Conservation (phyloP, 2,113 vertebrate genomes). For the Zosterops hypoxanthus region DNA sequence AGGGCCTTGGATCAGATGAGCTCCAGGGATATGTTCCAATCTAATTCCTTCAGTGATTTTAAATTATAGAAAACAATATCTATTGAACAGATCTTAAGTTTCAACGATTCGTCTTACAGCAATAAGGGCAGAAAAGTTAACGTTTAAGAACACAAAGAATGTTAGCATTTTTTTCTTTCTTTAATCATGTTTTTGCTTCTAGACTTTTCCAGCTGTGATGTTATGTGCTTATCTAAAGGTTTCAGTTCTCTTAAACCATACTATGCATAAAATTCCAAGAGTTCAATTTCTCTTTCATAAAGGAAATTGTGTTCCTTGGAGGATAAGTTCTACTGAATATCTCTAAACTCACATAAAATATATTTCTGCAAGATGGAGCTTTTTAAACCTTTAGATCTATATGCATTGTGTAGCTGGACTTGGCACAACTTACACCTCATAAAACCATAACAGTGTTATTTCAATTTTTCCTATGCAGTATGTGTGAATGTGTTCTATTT, state of each 20-base stretch:
- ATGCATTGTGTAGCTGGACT: not conserved
- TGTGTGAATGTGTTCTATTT: not conserved
- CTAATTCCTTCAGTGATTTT: not conserved
- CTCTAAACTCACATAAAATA: not conserved
- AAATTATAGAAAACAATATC: not conserved
- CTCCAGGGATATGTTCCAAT: not conserved
- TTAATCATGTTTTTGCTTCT: not conserved
- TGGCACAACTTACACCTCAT: constrained; percentile 10
- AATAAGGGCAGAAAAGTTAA: not conserved
- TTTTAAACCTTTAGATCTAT: not conserved
- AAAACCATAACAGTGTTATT: constrained; percentile 4
- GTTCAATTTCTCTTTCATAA: not conserved
- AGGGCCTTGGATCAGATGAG: not conserved
- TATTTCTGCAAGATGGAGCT: not conserved
- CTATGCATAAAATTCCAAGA: not conserved
- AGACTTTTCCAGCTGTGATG: constrained; percentile 5
- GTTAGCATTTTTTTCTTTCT: not conserved
- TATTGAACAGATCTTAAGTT: not conserved
- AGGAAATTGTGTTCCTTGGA: constrained; percentile 17
- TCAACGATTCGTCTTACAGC: not conserved
- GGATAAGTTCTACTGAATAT: not conserved
- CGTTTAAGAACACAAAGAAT: not conserved
- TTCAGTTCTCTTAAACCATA: constrained; percentile 15
- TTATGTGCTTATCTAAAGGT: not conserved
- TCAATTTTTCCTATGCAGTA: constrained; percentile 7